Base-by-base conservation (phyloP, 2,113 vertebrate genomes). In the Oxyura jamaicensis region DNA sequence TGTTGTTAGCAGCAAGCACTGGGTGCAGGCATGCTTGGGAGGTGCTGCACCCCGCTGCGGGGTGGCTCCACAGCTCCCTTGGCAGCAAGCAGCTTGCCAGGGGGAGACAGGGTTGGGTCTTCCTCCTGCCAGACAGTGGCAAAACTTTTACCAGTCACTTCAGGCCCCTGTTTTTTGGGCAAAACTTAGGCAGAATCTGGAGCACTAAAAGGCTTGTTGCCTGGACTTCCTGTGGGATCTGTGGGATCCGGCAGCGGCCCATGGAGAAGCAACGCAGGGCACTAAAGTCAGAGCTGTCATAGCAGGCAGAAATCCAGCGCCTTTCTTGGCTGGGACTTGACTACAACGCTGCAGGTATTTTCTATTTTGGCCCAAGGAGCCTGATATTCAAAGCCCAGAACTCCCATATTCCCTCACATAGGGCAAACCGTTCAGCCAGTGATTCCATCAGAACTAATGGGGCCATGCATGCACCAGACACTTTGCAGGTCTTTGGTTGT, bases 201-300 rank as follows among this genome's bases (percentile, higher is more conserved):
- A 59, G 18, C 75, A 36, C 21, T 29, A 13, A 46, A 58, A 65
- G 8, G 9, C 59, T 52, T 41, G 29, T 59, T 28, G 25, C 53
- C 12, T 15, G 35, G 33, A 14, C 25, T 63, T 46, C 7, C 44
- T 11, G 16, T 71, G 44, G 36, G 35, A 71, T 59, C 58, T 8
- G 5, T 26, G 23, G 18, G 19, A 55, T 50, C 53, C 52, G 23
- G 39, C 50, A n/a, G 11, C 8, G 11, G 56, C 12, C 20, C 23
- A 12, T 0, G 0, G 35, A 35, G 42, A 6, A 46, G 41, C 28
- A 74, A 68, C 13, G 4, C 10, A 4, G 0, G 20, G 33, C 14
- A 8, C 60, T 41, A 18, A 66, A 36, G 21, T n/a, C 68, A 59
- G 52, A 53, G 36, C 33, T 56, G 36, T 33, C 36, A 42, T 25